Evolutionary conservation across 2,888 invertebrate species (phyloP).

Genomic region (Syrphus vitripennis): DNA sequence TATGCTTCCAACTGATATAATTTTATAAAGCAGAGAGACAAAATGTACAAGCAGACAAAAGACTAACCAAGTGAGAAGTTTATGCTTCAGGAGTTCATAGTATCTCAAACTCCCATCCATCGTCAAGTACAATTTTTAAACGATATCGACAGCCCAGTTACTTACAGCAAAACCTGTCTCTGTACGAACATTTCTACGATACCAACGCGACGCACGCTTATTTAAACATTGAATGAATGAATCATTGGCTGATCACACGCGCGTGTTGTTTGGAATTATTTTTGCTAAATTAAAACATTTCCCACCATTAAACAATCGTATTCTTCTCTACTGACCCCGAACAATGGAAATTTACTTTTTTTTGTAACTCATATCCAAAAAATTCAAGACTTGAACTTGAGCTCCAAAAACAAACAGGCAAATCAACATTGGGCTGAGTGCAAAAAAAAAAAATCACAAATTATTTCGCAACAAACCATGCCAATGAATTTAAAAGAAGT

Average conservation of each 20-base stretch:
- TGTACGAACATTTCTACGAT: neutral
- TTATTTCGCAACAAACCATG: slow-evolving; percentile 35
- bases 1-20: too few relatives aligned
- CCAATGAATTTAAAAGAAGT: slow-evolving; percentile 54
- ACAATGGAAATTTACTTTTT: neutral
- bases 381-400: slow-evolving; percentile 57
- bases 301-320: slow-evolving; percentile 4
- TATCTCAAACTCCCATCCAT: too few relatives aligned
- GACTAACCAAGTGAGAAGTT: too few relatives aligned
- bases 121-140: neutral
- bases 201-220: neutral
- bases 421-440: neutral
- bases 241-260: neutral
- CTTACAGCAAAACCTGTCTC: neutral
- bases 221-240: neutral
- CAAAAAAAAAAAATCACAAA: slow-evolving; percentile 20
- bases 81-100: too few relatives aligned
- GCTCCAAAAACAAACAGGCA: slow-evolving; percentile 33
- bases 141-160: neutral
- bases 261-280: neutral
- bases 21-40: too few relatives aligned
- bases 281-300: neutral
- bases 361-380: neutral
- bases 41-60: too few relatives aligned
- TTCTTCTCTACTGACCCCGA: neutral